Evolutionary conservation across 2,797 vertebrate genomes (phyloP), one percentile per base, ranked within the genome.

Genomic region (Diplodus puntazzo): DNA sequence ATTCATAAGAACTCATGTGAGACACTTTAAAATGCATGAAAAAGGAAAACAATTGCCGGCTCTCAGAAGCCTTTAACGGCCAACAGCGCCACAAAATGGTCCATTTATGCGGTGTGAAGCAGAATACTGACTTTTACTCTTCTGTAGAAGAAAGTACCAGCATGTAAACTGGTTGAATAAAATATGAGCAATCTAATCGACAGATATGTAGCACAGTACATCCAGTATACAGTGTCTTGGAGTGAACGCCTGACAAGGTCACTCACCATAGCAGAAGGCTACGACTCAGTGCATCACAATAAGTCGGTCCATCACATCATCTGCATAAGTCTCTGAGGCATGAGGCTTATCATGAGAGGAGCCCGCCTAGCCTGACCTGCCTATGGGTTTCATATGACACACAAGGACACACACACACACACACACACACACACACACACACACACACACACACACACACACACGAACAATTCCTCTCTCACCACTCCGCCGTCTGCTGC

Each of bases 331-430:
- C 89, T 86, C 80, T 80, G 83, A 84, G 76, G 83, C 83, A 86
- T 80, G 73, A 79, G 60, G 82, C 79, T 87, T 82, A 87, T 87
- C 86, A 79, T 79, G 77, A 84, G 67, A 75, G 46, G 73, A 75
- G 63, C 60, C 70, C 54, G 82, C 48, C 34, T 20, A 65, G 60
- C 69, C 75, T 78, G 73, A 73, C 60, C 89, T 68, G 84, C 63
- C 59, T 57, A 55, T 82, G 63, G 81, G 79, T 89, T 82, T 92
- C 82, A 87, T 84, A 83, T 89, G 49, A 88, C 83, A 84, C 75
- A 82, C 27, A 55, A 13, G 4, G 5, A 59, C 42, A 79, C 9
- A 50, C 42, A 79, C 30, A 34, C 30, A 34, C 30, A 34, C 30
- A 50, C 42, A 77, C 34, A 39, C 9, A 50, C 42, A 79, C 30